Base-by-base conservation (phyloP, 2,797 vertebrate species). In the Remorina albescens region DNA sequence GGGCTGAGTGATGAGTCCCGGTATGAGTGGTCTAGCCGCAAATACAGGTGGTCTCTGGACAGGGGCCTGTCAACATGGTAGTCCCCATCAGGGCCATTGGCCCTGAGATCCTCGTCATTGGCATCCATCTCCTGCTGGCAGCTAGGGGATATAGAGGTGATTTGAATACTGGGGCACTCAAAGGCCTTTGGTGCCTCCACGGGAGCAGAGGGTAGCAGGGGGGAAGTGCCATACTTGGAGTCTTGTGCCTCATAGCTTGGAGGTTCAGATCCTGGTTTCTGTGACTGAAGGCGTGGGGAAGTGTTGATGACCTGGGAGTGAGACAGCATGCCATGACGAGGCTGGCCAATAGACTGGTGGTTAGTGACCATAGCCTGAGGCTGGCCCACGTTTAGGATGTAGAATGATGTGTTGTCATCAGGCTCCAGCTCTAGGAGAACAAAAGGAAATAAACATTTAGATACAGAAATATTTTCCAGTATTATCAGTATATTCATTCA, bases 111-210 rank as follows among this genome's bases (percentile, higher is more conserved):
- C 63, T 95, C 94, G 81, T 97, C 96, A 57, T 34, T 95, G 81
- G 92, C 89, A 90, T 97, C 97, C 95, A 98, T 95, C 83, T 97
- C 98, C 92, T 98, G 98, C 88, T 97, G 97, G 94, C 98, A 99
- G 85, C 96, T 98, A n/a, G 98, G 98, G 62, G 98, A 99, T 88
- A 99, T 99, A 8, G 98, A 99, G 80, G 98, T 99, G 88, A 99
- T 99, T 88, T 99, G 98, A 91, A 99, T 99, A 90, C 98, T 99
- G 62, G 98, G 98, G 77, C 98, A 99, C 86, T 99, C 97, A 71
- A 99, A 99, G 64, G 97, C 95, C 89, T 99, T 99, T 64, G 96
- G 95, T 42, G 92, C 93, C 88, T 96, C 94, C 90, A 94, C 91
- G 80, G 91, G 90, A 64, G 76, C 89, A 8, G 90, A 91, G 36